Conservation (phyloP, 2,797 vertebrate species). For the Schizopygopsis malacanthus region DNA sequence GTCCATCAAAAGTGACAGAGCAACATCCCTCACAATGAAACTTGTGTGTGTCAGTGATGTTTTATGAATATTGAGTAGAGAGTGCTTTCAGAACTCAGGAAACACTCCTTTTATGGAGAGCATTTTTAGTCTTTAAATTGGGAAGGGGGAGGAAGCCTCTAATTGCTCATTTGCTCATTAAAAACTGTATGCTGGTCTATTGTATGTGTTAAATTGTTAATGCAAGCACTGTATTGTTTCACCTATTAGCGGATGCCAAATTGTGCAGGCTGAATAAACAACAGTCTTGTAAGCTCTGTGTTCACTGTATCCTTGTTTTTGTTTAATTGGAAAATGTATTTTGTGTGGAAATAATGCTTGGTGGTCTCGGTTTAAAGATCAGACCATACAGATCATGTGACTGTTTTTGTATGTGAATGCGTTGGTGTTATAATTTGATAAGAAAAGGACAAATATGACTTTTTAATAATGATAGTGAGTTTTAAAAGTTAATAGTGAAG, state of each 20-base stretch:
- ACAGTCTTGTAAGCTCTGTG: background rate
- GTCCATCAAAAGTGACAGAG: constrained; percentile 63
- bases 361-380: background rate
- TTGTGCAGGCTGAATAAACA: constrained; percentile 5
- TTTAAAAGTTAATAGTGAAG: background rate
- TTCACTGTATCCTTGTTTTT: background rate
- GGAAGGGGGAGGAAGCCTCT: background rate
- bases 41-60: constrained; percentile 17
- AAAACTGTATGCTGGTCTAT: background rate
- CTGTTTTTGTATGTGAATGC: background rate
- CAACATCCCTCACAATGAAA: constrained; percentile 58
- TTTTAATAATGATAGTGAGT: background rate
- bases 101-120: background rate
- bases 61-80: constrained; percentile 16
- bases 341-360: constrained; percentile 30
- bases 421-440: background rate
- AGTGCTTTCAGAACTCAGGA: background rate
- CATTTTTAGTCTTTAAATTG: background rate
- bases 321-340: constrained; percentile 20
- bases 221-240: background rate
- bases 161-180: constrained; percentile 21
- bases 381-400: constrained; percentile 7
- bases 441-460: background rate
- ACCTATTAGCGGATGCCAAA: background rate
- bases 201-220: background rate